These are phyloP conservation scores for Kuschelorhynchus macadamiae DNA, from an alignment of 2,888 invertebrate genomes.

Conservation along the genomic window DNA sequence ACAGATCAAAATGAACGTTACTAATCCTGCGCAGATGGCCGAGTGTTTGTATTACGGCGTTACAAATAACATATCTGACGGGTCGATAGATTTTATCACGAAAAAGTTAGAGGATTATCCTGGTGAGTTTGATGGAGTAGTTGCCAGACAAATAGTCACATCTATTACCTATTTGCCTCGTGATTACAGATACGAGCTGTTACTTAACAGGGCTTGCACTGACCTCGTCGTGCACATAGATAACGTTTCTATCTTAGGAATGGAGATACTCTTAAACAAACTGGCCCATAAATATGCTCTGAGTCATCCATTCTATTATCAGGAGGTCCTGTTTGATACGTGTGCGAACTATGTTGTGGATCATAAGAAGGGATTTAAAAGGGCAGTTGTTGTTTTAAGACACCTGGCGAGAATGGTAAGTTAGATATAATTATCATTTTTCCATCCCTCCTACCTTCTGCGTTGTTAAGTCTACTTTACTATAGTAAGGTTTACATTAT, in stretches of 20 bases:
- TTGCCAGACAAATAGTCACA: constrained; percentile 71
- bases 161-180: constrained; percentile 71
- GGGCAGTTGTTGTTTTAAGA: constrained; percentile 70
- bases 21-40: constrained; percentile 70
- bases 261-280: constrained; percentile 71
- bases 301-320: constrained; percentile 73
- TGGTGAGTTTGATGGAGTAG: constrained; percentile 64
- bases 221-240: constrained; percentile 69
- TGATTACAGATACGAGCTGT: constrained; percentile 67
- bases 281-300: constrained; percentile 69
- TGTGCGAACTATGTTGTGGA: constrained; percentile 71
- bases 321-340: constrained; percentile 74
- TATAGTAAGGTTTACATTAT: too few relatives aligned
- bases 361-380: constrained; percentile 71
- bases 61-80: constrained; percentile 69
- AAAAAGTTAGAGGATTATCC: constrained; percentile 70
- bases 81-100: constrained; percentile 71
- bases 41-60: constrained; percentile 73
- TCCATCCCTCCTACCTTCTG: too few relatives aligned
- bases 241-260: constrained; percentile 68
- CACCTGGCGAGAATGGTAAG: constrained; percentile 74
- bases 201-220: constrained; percentile 72
- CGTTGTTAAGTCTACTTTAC: too few relatives aligned
- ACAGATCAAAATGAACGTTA: constrained; percentile 72
- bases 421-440: constrained; percentile 55